Base-by-base conservation (phyloP, 2,888 invertebrate genomes). In the Noctua janthina region DNA sequence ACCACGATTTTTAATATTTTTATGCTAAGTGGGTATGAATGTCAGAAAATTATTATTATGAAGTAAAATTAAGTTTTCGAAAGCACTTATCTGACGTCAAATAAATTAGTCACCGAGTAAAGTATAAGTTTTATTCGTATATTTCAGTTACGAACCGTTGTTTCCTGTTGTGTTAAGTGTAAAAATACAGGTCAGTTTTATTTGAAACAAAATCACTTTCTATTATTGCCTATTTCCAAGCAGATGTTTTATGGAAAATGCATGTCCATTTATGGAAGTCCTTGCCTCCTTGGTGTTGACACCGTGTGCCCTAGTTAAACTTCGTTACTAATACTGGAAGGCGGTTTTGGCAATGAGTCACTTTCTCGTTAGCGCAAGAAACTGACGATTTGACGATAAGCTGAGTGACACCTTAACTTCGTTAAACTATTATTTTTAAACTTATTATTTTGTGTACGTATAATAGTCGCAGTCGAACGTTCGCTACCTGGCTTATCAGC, bases 261-360 rank as follows among this genome's bases (percentile, higher is more conserved):
- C 89, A 87, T 84, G 87, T 82, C 96, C 96, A 81, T 96, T 83
- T 91, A 95, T 78, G 96, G 96, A 89, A 93, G 91, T 94, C 91
- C 91, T 88, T 90, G 92, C 93, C 91, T 94, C 91, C 91, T 88
- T 90, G 92, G 93, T 91, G 93, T 92, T 81, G 90, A 81, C 90
- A 82, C 81, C 90, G 92, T 91, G 90, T 94, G 95, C 91, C 95
- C 95, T 93, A 96, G 93, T 91, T 95, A 92, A 88, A 90, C 87
- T 90, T 87, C 77, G 85, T 89, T 90, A 87, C 70, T 81, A 88
- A 86, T 84, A 89, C 87, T 91, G 87, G 84, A 90, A 88, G 90
- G 91, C 89, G 87, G 91, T 92, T 92, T 92, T 91, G 91, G 91
- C 90, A 90, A 91, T 95, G 95, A 95, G 90, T 95, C 95, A 95